Evolutionary conservation across 1,140 invertebrate species (phyloP).

Genomic region (Cydia fagiglandana): DNA sequence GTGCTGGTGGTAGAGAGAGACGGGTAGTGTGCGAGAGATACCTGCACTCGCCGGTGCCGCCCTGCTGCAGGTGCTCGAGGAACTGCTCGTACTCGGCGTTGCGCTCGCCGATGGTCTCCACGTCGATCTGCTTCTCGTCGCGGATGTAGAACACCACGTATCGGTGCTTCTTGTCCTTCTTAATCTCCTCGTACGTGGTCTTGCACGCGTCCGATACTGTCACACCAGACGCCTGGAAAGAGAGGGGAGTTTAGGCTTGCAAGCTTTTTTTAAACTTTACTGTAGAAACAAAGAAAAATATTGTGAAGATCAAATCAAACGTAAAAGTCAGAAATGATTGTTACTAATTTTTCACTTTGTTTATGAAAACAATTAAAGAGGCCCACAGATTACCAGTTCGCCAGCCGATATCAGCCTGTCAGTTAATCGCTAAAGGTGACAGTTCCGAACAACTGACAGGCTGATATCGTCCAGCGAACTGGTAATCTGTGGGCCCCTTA

Average conservation of each 20-base stretch:
- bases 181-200: conserved; percentile 97
- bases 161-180: conserved; percentile 98
- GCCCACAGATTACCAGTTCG: too few relatives aligned
- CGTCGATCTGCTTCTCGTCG: conserved; percentile 96
- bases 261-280: too few relatives aligned
- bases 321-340: too few relatives aligned
- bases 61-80: conserved; percentile 93
- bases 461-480: too few relatives aligned
- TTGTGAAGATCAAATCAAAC: too few relatives aligned
- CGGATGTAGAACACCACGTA: conserved; percentile 97
- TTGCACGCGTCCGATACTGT: conserved; percentile 97
- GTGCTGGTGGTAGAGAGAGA: conserved; percentile 81
- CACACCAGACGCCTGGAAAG: conserved; percentile 94
- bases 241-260: neutral
- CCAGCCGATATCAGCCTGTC: too few relatives aligned
- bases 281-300: too few relatives aligned
- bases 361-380: too few relatives aligned
- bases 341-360: too few relatives aligned
- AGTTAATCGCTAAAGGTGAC: too few relatives aligned
- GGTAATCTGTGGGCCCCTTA: too few relatives aligned
- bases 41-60: conserved; percentile 93
- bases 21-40: conserved; percentile 38
- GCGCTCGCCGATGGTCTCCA: conserved; percentile 91
- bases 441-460: too few relatives aligned
- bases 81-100: conserved; percentile 94